Evolutionary conservation across 1,140 invertebrate species (phyloP), one percentile per base, ranked within the genome.

Genomic region (Coelopa frigida): DNA sequence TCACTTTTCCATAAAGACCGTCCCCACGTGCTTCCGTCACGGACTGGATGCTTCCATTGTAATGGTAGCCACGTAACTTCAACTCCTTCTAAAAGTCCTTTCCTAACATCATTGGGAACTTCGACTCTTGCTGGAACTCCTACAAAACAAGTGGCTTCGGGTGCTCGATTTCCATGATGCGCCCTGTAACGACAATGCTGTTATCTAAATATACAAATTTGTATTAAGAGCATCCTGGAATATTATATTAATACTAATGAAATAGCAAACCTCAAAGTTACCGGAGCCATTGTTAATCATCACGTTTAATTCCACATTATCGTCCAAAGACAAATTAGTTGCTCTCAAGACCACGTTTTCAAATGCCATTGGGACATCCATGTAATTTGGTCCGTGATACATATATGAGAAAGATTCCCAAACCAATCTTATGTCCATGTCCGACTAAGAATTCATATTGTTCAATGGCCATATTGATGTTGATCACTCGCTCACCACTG

Each of bases 11-110:
- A 66, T 46, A 70, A 36, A 49, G 70, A 17, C 50, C 75, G 72
- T 51, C 75, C 56, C 38, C 68, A 49, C 40, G 70, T 55, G 33
- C 75, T 59, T 43, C 36, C 8, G 44, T 33, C 5, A 70, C 67
- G 1, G 55, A 55, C 24, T 48, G 56, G 40, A 70, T 70, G 2
- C 42, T 44, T 3, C 67, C 64, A 42, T 57, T 60, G 70, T 97
- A 97, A 49, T 96, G 84, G 61, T 97, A 97, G 1, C 94, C 94
- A 56, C 92, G 77, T 0, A 96, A 74, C 56, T 83, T 76, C 1
- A 98, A 69, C 68, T 96, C 93, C 61, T 94, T 95, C 67, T 98
- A 98, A 41, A 96, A 79, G 62, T 97, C 93, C 41, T 80, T 81
- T 1, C 72, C 73, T 0, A 73, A 73, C 41, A 82, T 73, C 54